Evolutionary conservation across 2,888 invertebrate genomes (phyloP).

Genomic region (Gymnocheta viridis): DNA sequence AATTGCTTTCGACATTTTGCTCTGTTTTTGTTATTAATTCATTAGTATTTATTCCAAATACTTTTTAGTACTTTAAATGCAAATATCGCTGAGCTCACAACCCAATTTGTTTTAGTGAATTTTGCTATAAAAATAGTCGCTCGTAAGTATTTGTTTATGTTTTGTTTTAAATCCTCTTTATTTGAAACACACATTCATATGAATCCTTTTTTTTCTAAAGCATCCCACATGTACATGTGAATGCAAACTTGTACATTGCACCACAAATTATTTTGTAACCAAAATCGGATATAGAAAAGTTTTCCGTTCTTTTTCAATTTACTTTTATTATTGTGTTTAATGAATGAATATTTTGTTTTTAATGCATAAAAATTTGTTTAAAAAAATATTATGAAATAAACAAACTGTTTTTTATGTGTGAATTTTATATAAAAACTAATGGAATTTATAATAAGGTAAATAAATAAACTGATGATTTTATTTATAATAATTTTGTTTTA

Average conservation of each 20-base stretch:
- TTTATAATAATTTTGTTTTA: constrained; percentile 39
- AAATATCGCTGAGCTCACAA: constrained; percentile 1
- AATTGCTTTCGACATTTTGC: background rate
- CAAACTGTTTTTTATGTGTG: background rate
- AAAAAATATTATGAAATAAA: background rate
- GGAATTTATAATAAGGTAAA: constrained; percentile 11
- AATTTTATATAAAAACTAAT: constrained; percentile 6
- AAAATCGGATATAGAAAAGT: constrained; percentile 36
- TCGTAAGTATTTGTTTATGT: constrained; percentile 16
- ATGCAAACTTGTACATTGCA: background rate
- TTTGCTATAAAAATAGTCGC: constrained; percentile 11
- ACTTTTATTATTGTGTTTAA: background rate
- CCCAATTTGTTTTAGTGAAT: background rate
- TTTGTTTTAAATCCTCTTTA: constrained; percentile 45
- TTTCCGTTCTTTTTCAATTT: background rate
- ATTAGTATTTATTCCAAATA: constrained; percentile 8
- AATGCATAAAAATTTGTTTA: constrained; percentile 3
- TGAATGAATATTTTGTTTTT: constrained; percentile 1
- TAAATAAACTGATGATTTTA: constrained; percentile 53
- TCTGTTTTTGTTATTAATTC: background rate
- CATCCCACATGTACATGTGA: background rate
- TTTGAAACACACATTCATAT: background rate
- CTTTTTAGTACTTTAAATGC: constrained; percentile 15
- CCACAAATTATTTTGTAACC: constrained; percentile 10
- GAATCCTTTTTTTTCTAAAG: background rate